Conservation (phyloP, 1,140 invertebrate genomes). For the Bombus confusus region DNA sequence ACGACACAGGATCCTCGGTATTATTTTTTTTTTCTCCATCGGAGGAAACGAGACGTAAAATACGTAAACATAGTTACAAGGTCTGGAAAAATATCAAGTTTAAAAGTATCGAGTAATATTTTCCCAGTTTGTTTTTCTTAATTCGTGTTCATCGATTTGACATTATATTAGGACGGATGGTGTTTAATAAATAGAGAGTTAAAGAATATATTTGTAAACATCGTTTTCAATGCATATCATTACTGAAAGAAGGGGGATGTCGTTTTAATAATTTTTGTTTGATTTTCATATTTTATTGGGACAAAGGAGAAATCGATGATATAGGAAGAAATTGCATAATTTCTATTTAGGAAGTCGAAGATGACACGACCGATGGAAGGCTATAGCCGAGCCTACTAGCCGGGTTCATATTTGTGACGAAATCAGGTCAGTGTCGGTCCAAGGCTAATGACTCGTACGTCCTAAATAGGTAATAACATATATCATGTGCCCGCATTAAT, state of each 20-base stretch:
- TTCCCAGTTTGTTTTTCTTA: neutral
- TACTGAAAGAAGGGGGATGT: neutral
- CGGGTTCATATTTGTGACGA: conserved; percentile 51
- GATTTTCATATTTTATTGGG: neutral
- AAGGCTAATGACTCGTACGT: conserved; percentile 71
- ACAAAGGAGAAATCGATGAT: too few species aligned
- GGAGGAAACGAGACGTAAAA: neutral
- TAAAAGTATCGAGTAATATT: neutral
- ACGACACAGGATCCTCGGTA: neutral
- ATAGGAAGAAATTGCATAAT: neutral
- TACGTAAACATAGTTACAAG: neutral
- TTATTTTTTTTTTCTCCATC: neutral
- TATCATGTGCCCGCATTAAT: neutral
- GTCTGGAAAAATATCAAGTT: neutral
- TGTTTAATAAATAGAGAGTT: neutral
- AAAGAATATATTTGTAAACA: neutral
- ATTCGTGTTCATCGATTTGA: neutral
- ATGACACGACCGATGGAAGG: conserved; percentile 21
- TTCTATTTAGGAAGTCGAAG: conserved; percentile 27
- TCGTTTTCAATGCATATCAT: neutral
- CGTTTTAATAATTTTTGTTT: neutral
- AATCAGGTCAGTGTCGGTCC: conserved; percentile 77
- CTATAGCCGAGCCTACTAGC: conserved; percentile 9
- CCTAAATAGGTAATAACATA: conserved; percentile 62
- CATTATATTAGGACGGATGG: neutral